Conservation (phyloP, 2,797 vertebrate species). For the Cheirogaleus major region DNA sequence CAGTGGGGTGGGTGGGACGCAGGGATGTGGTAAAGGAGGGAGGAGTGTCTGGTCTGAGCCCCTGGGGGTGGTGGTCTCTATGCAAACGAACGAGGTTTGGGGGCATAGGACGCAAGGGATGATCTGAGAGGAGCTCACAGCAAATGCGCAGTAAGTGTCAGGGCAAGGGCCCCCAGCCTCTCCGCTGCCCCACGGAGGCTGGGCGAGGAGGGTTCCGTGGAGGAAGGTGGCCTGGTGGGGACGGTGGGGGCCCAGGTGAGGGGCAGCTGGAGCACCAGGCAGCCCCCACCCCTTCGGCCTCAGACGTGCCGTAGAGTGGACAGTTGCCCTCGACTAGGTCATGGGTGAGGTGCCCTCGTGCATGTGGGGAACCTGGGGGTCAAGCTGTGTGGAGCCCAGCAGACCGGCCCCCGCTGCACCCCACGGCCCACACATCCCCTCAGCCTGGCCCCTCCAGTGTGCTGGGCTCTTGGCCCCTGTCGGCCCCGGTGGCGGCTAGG, state of each 20-base stretch:
- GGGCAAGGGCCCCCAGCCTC: not conserved
- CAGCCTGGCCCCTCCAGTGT: not conserved
- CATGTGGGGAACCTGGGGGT: too few species aligned
- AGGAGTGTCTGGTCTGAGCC: not conserved
- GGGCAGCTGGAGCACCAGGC: too few species aligned
- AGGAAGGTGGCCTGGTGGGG: not conserved
- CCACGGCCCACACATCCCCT: accelerated
- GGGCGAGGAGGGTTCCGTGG: not conserved
- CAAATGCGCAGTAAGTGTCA: not conserved
- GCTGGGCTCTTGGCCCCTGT: not conserved
- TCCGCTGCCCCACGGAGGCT: not conserved
- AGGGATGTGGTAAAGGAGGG: not conserved
- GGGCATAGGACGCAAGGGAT: not conserved
- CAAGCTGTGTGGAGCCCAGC: not conserved
- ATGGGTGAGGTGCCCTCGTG: not conserved
- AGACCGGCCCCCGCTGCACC: not conserved
- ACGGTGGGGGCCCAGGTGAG: not conserved
- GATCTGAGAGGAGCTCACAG: not conserved
- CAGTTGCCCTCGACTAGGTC: not conserved
- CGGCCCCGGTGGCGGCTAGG: not conserved
- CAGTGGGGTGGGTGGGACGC: accelerated
- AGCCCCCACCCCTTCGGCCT: too few species aligned
- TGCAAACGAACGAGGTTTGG: not conserved
- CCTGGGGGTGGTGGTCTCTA: not conserved
- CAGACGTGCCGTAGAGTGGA: not conserved